Evolutionary conservation across 2,888 invertebrate genomes (phyloP).

Genomic region (Amphipoea oculea): DNA sequence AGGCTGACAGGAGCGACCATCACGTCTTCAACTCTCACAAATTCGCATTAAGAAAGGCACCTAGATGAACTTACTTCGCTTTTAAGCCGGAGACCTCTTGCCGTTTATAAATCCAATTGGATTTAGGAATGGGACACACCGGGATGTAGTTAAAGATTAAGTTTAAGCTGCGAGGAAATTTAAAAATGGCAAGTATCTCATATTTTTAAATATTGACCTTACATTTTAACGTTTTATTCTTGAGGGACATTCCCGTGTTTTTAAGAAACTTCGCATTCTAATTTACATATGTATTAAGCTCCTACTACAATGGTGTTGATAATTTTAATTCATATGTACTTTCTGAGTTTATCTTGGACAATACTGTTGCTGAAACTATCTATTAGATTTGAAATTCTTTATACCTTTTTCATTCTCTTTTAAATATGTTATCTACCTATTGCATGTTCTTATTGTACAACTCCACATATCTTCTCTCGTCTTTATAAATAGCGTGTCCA

Average conservation of each 20-base stretch:
- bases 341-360: not conserved
- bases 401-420: no score
- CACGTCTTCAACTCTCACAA: slow-evolving; percentile 68
- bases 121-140: slow-evolving; percentile 69
- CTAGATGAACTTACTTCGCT: slow-evolving; percentile 68
- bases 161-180: not conserved
- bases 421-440: no score
- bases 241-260: no score
- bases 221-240: not conserved
- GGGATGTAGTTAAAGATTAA: slow-evolving; percentile 56
- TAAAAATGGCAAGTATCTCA: not conserved
- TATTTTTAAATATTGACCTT: not conserved
- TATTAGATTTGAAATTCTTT: no score
- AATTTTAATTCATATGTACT: not conserved
- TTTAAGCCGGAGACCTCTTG: slow-evolving; percentile 76
- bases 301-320: not conserved
- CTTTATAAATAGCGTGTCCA: no score
- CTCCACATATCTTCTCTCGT: no score
- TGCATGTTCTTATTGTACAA: no score
- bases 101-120: slow-evolving; percentile 80
- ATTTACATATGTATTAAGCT: not conserved
- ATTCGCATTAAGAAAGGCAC: slow-evolving; percentile 74
- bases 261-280: not conserved
- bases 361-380: no score
- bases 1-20: slow-evolving; percentile 66